A percentile compares a stretch with the other conserved stretches of the same genome.
These are phyloP conservation scores for Periophthalmus modestus DNA, from an alignment of 2,113 vertebrate species.

Conservation along the genomic window DNA sequence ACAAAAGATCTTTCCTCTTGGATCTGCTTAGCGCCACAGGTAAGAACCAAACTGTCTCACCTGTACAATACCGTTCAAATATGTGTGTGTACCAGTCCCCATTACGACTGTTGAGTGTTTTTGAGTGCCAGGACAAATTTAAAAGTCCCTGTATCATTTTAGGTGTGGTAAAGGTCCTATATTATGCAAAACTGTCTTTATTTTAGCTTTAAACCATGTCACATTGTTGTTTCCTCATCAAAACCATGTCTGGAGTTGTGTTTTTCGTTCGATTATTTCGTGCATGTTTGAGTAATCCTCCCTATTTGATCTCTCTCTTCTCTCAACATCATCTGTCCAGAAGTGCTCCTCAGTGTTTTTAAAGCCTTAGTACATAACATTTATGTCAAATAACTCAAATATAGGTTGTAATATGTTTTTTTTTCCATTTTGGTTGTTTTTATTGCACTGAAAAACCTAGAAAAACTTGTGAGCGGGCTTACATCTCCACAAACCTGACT, in stretches of 20 bases:
- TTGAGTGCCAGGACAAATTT: not conserved
- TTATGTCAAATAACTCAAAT: too few species aligned
- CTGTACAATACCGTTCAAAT: not conserved
- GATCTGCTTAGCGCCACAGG: constrained; percentile 97
- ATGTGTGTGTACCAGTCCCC: not conserved
- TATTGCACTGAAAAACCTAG: too few species aligned
- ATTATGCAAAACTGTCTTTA: not conserved
- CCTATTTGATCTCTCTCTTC: not conserved
- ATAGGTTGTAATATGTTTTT: too few species aligned
- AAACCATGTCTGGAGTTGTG: not conserved
- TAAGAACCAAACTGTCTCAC: constrained; percentile 47
- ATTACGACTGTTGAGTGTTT: not conserved
- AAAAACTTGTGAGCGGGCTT: too few species aligned
- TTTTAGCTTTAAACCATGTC: not conserved
- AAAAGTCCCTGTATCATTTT: not conserved
- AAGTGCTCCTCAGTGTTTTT: too few species aligned
- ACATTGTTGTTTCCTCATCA: not conserved
- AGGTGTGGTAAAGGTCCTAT: not conserved
- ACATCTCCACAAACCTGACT: too few species aligned
- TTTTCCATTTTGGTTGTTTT: too few species aligned
- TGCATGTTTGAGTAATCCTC: not conserved
- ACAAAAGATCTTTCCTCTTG: constrained; percentile 96
- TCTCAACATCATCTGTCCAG: not conserved
- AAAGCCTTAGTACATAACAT: too few species aligned
- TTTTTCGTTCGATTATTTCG: not conserved